Percentiles rank a stretch among this genome's conserved stretches.
Evolutionary conservation across 2,888 invertebrate species (phyloP).

Genomic region (Athalia circularis): DNA sequence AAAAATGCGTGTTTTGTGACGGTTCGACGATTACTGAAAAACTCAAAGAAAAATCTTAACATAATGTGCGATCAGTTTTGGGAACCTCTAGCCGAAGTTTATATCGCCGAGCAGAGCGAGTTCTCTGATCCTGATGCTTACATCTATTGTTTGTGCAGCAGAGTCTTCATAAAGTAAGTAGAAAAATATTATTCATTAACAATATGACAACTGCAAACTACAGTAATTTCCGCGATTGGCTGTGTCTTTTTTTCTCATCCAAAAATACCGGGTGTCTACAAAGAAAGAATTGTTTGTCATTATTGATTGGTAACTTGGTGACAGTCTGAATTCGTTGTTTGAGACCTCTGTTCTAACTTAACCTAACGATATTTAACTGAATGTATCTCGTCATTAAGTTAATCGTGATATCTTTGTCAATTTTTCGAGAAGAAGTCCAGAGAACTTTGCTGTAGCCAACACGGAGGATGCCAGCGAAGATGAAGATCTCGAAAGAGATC

Average conservation of each 20-base stretch:
- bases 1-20: constrained; percentile 62
- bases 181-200: background rate
- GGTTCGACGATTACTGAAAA: constrained; percentile 50
- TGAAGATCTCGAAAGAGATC: constrained; percentile 66
- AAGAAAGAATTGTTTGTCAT: constrained; percentile 15
- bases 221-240: background rate
- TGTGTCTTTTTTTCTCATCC: background rate
- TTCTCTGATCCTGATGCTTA: constrained; percentile 76
- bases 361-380: background rate
- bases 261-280: background rate
- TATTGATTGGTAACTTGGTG: constrained; percentile 29
- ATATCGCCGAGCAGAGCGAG: constrained; percentile 74
- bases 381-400: background rate
- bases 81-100: constrained; percentile 83
- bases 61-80: constrained; percentile 77
- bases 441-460: constrained; percentile 63
- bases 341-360: constrained; percentile 31
- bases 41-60: constrained; percentile 29
- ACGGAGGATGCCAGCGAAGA: constrained; percentile 74
- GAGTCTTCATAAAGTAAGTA: constrained; percentile 82
- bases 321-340: too few species aligned
- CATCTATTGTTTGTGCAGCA: constrained; percentile 83
- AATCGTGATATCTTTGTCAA: constrained; percentile 21
- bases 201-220: background rate
- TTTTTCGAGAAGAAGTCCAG: constrained; percentile 63